These are phyloP conservation scores for Lepisosteus osseus DNA, from an alignment of 2,113 vertebrate species.

Conservation along the genomic window DNA sequence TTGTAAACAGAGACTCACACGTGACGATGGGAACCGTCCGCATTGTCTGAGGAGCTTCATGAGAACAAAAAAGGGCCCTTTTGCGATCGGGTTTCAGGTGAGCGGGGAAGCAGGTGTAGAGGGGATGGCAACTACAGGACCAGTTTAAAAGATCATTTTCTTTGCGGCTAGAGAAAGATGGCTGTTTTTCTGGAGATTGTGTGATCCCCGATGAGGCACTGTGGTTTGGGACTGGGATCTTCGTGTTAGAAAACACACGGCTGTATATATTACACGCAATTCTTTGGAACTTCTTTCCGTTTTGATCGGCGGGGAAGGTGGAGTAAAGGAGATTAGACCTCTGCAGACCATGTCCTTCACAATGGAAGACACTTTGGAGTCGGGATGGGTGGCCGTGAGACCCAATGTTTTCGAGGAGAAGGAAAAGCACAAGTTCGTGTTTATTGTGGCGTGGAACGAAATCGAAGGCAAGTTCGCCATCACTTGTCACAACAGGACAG, in stretches of 20 bases:
- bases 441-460: constrained; percentile 98
- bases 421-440: constrained; percentile 88
- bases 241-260: too few relatives aligned
- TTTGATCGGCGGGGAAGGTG: too few relatives aligned
- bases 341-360: constrained; percentile 75
- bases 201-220: constrained; percentile 4
- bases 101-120: constrained; percentile 18
- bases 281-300: too few relatives aligned
- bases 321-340: background rate
- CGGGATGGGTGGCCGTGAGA: constrained; percentile 90
- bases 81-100: constrained; percentile 20
- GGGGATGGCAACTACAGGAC: constrained; percentile 38
- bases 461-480: constrained; percentile 94
- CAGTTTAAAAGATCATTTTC: background rate
- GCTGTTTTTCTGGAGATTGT: constrained; percentile 23
- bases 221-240: constrained; percentile 4
- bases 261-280: too few relatives aligned
- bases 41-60: constrained; percentile 49
- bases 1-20: constrained; percentile 87
- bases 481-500: constrained; percentile 92
- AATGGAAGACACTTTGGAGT: constrained; percentile 88
- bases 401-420: constrained; percentile 89
- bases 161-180: constrained; percentile 18
- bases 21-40: constrained; percentile 62
- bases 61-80: constrained; percentile 50